A percentile compares a stretch with the other conserved stretches of the same genome.
Evolutionary conservation across 2,113 vertebrate species (phyloP).

Genomic region (Otolemur garnettii): DNA sequence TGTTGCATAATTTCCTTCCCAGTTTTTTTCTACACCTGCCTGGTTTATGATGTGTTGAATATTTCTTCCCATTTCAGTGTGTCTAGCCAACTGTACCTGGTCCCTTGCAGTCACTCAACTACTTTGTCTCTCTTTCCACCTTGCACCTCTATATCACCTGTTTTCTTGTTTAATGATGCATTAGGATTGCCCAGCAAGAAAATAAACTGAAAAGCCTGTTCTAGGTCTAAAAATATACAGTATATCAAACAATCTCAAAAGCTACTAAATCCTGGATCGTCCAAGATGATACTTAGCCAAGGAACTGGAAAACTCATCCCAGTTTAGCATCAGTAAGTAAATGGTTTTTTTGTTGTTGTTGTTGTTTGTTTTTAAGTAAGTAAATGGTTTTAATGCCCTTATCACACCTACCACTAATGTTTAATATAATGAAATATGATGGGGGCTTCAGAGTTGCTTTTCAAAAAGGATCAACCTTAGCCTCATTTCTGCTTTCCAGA

Average conservation of each 20-base stretch:
- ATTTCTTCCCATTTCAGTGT: background rate
- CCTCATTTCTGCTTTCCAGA: background rate
- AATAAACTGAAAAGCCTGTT: background rate
- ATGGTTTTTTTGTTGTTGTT: background rate
- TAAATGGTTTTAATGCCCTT: background rate
- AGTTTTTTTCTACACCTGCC: accelerated
- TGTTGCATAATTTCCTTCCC: background rate
- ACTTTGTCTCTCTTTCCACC: background rate
- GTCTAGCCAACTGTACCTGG: background rate
- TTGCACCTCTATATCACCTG: background rate
- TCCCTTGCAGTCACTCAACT: background rate
- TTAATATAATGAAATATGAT: conserved; percentile 40
- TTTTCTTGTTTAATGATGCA: background rate
- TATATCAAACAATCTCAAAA: background rate
- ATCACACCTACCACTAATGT: background rate
- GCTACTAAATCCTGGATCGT: background rate
- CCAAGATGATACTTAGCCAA: background rate
- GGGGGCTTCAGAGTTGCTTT: background rate
- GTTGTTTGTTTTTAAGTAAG: background rate
- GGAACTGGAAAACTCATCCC: background rate
- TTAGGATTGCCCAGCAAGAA: background rate
- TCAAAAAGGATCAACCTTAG: background rate
- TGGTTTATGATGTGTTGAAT: background rate
- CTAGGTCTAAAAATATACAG: background rate
- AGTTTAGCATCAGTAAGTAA: background rate